Conservation (phyloP, 1,140 invertebrate species). For the Tetranychus urticae region DNA sequence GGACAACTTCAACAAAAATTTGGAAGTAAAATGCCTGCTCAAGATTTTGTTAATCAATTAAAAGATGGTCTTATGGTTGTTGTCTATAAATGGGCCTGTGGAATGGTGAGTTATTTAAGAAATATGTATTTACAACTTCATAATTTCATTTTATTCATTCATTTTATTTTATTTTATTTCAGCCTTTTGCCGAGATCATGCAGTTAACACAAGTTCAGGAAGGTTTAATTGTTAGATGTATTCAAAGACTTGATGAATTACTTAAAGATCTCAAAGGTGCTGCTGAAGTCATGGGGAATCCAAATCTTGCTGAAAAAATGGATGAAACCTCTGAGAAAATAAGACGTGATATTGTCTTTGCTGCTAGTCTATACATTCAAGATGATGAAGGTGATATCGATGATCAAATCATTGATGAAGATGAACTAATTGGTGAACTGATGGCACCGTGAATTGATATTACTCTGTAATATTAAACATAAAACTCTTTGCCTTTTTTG, state of each 20-base stretch:
- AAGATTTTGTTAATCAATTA: conserved; percentile 35
- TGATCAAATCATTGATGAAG: background rate
- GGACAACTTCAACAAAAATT: conserved; percentile 27
- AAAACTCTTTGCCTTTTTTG: too few species aligned
- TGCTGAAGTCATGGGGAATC: conserved; percentile 73
- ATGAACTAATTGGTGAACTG: too few species aligned
- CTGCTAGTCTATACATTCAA: conserved; percentile 72
- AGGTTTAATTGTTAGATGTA: conserved; percentile 90
- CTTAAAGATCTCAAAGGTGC: conserved; percentile 75
- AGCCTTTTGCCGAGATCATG: conserved; percentile 80
- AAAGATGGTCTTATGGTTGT: conserved; percentile 78
- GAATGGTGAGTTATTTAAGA: conserved; percentile 32
- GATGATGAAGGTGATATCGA: background rate
- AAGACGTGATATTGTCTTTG: conserved; percentile 93
- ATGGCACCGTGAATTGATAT: too few species aligned
- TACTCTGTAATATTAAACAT: too few species aligned
- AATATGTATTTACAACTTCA: background rate
- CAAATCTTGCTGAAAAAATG: conserved; percentile 73
- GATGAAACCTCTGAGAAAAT: conserved; percentile 76
- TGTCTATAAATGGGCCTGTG: conserved; percentile 83
- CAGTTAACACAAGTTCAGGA: conserved; percentile 75
- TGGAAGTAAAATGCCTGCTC: conserved; percentile 26
- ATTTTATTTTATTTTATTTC: conserved; percentile 12
- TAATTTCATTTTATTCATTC: conserved; percentile 3
- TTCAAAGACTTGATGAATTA: conserved; percentile 84